phyloP scores from a whole-genome alignment of 2,888 invertebrate genomes.

The Apamea sordens region DNA sequence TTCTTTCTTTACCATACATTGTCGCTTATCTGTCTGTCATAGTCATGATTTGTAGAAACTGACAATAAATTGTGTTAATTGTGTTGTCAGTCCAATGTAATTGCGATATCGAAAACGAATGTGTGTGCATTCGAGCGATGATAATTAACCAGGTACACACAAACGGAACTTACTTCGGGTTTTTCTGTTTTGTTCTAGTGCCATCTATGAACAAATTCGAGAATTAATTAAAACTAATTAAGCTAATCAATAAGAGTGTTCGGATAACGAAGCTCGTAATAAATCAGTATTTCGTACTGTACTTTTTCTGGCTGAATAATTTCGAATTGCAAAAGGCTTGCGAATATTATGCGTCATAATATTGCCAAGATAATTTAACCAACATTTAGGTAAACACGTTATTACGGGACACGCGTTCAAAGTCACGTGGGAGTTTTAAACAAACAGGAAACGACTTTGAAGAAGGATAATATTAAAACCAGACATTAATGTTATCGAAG shows the following conservation, averaged over 20 bases:
- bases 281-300: conserved; percentile 36
- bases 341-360: neutral
- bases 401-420: neutral
- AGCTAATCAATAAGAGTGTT: conserved; percentile 32
- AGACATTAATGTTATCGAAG: conserved; percentile 1
- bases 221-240: conserved; percentile 48
- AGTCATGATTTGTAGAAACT: conserved; percentile 7
- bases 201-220: conserved; percentile 54
- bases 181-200: conserved; percentile 46
- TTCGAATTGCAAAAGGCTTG: conserved; percentile 12
- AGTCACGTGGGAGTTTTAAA: neutral
- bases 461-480: conserved; percentile 9
- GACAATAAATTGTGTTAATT: conserved; percentile 52
- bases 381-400: neutral
- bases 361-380: neutral
- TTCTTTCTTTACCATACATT: neutral
- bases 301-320: conserved; percentile 13
- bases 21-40: neutral
- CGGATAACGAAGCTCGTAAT: conserved; percentile 18
- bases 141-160: conserved; percentile 55
- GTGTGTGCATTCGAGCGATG: conserved; percentile 63
- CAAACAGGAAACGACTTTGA: conserved; percentile 28
- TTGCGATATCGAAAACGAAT: conserved; percentile 68
- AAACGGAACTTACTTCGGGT: conserved; percentile 42
- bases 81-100: conserved; percentile 61